These are phyloP conservation scores for Latrodectus geometricus DNA, from an alignment of 1,140 invertebrate species.

Conservation along the genomic window DNA sequence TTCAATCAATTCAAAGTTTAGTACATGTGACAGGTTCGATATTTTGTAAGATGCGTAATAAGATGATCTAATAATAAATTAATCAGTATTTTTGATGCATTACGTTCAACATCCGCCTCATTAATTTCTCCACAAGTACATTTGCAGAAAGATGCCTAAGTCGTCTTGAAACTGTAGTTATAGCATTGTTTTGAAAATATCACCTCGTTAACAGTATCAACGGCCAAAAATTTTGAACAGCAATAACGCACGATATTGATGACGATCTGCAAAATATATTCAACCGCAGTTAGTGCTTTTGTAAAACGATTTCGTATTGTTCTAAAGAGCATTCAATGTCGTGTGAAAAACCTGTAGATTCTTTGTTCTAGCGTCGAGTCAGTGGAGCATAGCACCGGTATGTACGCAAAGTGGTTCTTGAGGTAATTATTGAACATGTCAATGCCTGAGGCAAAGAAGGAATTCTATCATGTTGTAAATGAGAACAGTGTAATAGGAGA, in stretches of 20 bases:
- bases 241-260: not conserved
- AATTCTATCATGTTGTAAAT: no score
- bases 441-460: not conserved
- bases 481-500: no score
- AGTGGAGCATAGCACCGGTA: slow-evolving; percentile 54
- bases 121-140: no score
- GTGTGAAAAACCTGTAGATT: slow-evolving; percentile 38
- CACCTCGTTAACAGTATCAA: slow-evolving; percentile 36
- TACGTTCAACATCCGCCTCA: no score
- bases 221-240: slow-evolving; percentile 14
- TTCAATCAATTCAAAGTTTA: no score
- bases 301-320: slow-evolving; percentile 49
- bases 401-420: slow-evolving; percentile 16
- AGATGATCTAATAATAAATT: no score
- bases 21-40: no score
- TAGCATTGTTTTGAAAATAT: no score
- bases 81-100: no score
- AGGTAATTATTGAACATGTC: slow-evolving; percentile 21
- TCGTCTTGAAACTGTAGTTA: no score
- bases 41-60: no score
- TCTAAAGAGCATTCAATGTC: slow-evolving; percentile 55
- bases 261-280: slow-evolving; percentile 17
- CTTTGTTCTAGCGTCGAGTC: slow-evolving; percentile 30
- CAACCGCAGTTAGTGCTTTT: slow-evolving; percentile 52
- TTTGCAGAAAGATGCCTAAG: no score